Percentiles rank a stretch among this genome's conserved stretches.
Evolutionary conservation across 2,113 vertebrate genomes (phyloP).

Genomic region (Abramis brama): DNA sequence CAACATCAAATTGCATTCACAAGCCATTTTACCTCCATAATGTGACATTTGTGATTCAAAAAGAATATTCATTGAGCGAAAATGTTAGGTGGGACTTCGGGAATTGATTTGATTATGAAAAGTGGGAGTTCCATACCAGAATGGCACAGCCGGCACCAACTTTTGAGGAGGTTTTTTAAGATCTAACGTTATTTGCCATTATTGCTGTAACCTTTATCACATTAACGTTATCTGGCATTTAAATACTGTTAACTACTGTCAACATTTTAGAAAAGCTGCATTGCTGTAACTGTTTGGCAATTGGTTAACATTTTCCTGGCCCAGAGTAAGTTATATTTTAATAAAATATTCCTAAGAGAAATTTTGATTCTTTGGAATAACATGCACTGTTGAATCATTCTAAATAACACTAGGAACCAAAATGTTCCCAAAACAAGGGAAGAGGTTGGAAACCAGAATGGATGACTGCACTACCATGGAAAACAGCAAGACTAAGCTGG

Average conservation of each 20-base stretch:
- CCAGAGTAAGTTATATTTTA: not conserved
- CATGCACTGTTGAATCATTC: not conserved
- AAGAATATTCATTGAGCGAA: not conserved
- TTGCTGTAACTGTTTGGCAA: not conserved
- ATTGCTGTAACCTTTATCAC: too few relatives aligned
- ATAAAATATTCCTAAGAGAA: not conserved
- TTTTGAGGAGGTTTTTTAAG: too few relatives aligned
- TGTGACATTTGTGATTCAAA: slow-evolving; percentile 1
- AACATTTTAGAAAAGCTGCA: not conserved
- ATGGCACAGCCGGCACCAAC: too few relatives aligned
- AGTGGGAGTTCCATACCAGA: too few relatives aligned
- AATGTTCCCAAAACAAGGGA: slow-evolving; percentile 49
- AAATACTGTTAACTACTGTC: not conserved
- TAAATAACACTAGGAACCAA: not conserved
- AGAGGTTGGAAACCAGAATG: not conserved
- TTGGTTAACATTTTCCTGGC: not conserved
- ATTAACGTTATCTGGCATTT: not conserved
- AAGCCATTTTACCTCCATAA: not conserved
- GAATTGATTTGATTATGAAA: not conserved
- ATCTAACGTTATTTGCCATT: too few relatives aligned
- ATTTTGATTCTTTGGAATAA: not conserved
- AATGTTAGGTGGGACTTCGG: not conserved
- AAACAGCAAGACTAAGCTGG: not conserved
- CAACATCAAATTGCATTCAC: not conserved
- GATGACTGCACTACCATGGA: not conserved